Conservation (phyloP, 2,888 invertebrate species). For the Capitulum mitella region DNA sequence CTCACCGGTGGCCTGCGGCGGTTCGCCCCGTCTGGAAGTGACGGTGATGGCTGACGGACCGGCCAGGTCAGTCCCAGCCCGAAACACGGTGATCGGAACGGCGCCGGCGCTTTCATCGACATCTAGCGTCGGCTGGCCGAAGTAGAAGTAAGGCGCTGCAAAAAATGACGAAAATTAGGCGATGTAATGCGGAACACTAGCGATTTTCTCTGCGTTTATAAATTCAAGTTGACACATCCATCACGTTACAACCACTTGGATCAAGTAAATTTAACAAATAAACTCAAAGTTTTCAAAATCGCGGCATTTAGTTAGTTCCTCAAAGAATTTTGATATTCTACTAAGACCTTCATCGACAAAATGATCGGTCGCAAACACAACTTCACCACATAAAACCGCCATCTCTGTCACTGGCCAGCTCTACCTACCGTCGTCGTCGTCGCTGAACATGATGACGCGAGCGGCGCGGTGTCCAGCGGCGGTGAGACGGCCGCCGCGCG, state of each 20-base stretch:
- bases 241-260: neutral
- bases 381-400: no score
- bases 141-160: slow-evolving; percentile 44
- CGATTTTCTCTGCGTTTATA: no score
- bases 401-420: no score
- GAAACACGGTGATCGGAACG: slow-evolving; percentile 41
- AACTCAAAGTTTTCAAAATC: no score
- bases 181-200: no score
- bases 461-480: slow-evolving; percentile 36
- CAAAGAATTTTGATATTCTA: no score
- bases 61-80: slow-evolving; percentile 43
- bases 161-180: no score
- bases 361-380: no score
- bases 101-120: slow-evolving; percentile 43
- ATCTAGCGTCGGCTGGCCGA: slow-evolving; percentile 39
- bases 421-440: slow-evolving; percentile 42
- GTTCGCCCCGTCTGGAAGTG: slow-evolving; percentile 38
- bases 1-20: slow-evolving; percentile 41
- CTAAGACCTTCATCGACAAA: no score
- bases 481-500: slow-evolving; percentile 42
- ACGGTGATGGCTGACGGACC: slow-evolving; percentile 42
- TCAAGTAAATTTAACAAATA: no score
- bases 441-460: slow-evolving; percentile 40
- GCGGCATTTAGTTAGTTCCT: no score
- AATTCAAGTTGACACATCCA: neutral